Evolutionary conservation across 2,797 vertebrate genomes (phyloP).

Genomic region (Sandelia bainsii): DNA sequence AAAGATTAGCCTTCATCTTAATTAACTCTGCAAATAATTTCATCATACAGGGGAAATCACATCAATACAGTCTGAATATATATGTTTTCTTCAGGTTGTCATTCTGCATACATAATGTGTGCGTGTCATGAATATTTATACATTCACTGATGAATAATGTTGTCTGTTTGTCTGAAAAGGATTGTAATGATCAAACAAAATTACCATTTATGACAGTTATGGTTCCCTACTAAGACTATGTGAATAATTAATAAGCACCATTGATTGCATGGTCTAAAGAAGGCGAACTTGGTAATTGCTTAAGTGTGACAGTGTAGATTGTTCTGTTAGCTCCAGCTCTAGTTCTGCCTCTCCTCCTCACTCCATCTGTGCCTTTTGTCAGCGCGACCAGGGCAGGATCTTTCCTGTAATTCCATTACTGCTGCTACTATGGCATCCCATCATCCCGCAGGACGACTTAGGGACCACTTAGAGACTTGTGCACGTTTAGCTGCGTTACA

Average conservation of each 20-base stretch:
- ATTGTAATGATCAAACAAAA: conserved; percentile 82
- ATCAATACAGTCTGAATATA: conserved; percentile 60
- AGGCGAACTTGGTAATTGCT: conserved; percentile 72
- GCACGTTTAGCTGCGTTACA: conserved; percentile 75
- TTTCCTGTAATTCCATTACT: conserved; percentile 81
- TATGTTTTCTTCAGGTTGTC: conserved; percentile 51
- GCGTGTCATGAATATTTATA: conserved; percentile 76
- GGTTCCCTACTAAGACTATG: conserved; percentile 66
- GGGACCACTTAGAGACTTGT: conserved; percentile 80
- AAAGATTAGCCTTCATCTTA: conserved; percentile 74
- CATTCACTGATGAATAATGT: conserved; percentile 74
- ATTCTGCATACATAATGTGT: conserved; percentile 54
- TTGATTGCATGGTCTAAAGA: conserved; percentile 70
- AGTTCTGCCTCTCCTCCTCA: conserved; percentile 45
- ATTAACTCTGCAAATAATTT: conserved; percentile 78
- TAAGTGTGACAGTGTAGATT: conserved; percentile 75
- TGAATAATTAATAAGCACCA: conserved; percentile 80
- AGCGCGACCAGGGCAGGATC: conserved; percentile 69
- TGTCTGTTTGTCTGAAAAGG: conserved; percentile 81
- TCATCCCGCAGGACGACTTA: conserved; percentile 81
- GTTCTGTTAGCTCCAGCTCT: conserved; percentile 50
- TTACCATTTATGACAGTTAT: conserved; percentile 82
- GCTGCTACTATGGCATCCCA: conserved; percentile 76
- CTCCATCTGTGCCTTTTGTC: conserved; percentile 71
- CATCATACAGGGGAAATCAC: conserved; percentile 67